Conservation (phyloP, 2,888 invertebrate species). For the Tillus elongatus region DNA sequence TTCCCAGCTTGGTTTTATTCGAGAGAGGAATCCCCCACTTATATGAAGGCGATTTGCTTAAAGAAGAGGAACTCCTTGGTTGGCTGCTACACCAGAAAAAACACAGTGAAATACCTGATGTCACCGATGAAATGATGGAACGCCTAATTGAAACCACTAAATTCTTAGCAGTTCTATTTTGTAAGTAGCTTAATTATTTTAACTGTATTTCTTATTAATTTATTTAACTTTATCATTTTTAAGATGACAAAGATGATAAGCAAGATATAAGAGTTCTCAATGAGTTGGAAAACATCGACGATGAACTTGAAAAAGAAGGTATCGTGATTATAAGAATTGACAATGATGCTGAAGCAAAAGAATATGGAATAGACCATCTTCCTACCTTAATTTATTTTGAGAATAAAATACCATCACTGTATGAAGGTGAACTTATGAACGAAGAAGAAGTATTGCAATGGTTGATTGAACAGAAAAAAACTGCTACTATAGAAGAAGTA, state of each 20-base stretch:
- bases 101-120: constrained; percentile 83
- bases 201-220: constrained; percentile 1
- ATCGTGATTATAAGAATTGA: constrained; percentile 86
- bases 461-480: constrained; percentile 78
- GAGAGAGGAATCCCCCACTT: constrained; percentile 54
- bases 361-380: constrained; percentile 81
- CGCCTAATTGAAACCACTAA: constrained; percentile 71
- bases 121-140: constrained; percentile 91
- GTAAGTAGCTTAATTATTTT: constrained; percentile 52
- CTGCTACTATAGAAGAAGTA: constrained; percentile 88
- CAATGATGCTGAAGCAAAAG: constrained; percentile 81
- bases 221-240: constrained; percentile 23
- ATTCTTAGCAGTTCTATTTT: constrained; percentile 82
- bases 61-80: constrained; percentile 81
- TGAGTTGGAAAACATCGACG: constrained; percentile 87
- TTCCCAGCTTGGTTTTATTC: constrained; percentile 74
- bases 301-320: constrained; percentile 80
- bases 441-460: constrained; percentile 87
- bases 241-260: constrained; percentile 84
- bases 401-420: constrained; percentile 81
- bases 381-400: constrained; percentile 84
- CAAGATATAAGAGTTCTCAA: constrained; percentile 80
- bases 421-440: constrained; percentile 85
- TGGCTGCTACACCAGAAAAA: constrained; percentile 87
- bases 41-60: constrained; percentile 64